These are phyloP conservation scores for Anhinga rufa DNA, from an alignment of 2,113 vertebrate species.

Conservation along the genomic window DNA sequence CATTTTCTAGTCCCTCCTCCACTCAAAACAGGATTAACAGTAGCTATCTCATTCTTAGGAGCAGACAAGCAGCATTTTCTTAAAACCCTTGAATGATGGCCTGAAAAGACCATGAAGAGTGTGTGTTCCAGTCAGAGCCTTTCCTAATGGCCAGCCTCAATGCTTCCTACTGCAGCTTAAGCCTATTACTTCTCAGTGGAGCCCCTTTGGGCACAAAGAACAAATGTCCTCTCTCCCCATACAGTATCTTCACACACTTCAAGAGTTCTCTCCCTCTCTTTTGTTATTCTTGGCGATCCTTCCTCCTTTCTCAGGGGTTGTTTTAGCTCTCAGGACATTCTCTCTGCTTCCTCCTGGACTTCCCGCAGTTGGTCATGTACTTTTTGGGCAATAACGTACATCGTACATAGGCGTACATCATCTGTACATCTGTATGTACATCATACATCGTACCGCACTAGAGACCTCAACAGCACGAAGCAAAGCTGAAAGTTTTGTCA, in stretches of 20 bases:
- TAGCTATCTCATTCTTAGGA: background rate
- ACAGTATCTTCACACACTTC: background rate
- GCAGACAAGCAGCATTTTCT: background rate
- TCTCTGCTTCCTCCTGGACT: background rate
- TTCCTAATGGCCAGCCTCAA: background rate
- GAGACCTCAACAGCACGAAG: background rate
- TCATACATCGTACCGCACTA: fast-evolving
- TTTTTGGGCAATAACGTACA: background rate
- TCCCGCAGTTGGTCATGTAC: fast-evolving
- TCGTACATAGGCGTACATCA: background rate
- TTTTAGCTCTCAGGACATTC: background rate
- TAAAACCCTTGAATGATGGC: background rate
- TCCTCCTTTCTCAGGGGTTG: background rate
- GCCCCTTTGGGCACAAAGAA: background rate
- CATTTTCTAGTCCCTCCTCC: background rate
- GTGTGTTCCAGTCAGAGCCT: background rate
- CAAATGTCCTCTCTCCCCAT: background rate
- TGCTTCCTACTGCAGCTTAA: background rate
- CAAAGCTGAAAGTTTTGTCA: background rate
- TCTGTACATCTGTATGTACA: no score
- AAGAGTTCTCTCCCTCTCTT: background rate
- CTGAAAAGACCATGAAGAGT: background rate
- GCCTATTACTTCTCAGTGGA: background rate
- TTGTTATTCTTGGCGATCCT: background rate
- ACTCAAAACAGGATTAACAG: background rate